Percentiles rank a stretch among this genome's conserved stretches.
These are phyloP conservation scores for Amiota minor DNA, from an alignment of 2,888 invertebrate genomes.

Conservation along the genomic window DNA sequence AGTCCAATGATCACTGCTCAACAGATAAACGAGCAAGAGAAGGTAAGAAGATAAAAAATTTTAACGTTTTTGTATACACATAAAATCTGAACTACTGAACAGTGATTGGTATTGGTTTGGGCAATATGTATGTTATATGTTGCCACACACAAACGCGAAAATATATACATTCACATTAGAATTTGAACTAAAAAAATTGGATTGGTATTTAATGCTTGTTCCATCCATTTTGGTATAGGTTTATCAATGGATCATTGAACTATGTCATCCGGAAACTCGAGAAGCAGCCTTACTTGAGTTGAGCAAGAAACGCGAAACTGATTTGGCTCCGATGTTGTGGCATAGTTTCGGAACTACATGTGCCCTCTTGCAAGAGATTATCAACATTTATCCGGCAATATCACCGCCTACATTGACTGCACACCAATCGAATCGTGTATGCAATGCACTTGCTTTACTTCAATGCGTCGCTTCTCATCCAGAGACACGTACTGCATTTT, in stretches of 20 bases:
- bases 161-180: too few species aligned
- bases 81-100: too few species aligned
- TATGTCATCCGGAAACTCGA: conserved; percentile 93
- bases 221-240: conserved; percentile 55
- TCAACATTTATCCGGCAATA: conserved; percentile 98
- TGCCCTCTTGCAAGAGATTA: conserved; percentile 95
- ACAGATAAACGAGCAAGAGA: neutral
- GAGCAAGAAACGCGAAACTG: conserved; percentile 85
- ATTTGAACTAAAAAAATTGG: too few species aligned
- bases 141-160: too few species aligned
- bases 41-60: neutral
- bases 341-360: conserved; percentile 94
- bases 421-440: conserved; percentile 98
- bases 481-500: conserved; percentile 96
- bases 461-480: conserved; percentile 99
- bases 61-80: too few species aligned
- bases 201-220: too few species aligned
- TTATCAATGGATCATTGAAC: conserved; percentile 74
- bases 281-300: conserved; percentile 97
- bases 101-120: too few species aligned
- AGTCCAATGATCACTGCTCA: conserved; percentile 14
- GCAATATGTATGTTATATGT: too few species aligned
- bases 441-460: conserved; percentile 96
- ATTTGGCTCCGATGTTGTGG: conserved; percentile 99
- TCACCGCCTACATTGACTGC: conserved; percentile 98